These are phyloP conservation scores for Telmatherina bonti DNA, from an alignment of 2,797 vertebrate species.

Conservation along the genomic window DNA sequence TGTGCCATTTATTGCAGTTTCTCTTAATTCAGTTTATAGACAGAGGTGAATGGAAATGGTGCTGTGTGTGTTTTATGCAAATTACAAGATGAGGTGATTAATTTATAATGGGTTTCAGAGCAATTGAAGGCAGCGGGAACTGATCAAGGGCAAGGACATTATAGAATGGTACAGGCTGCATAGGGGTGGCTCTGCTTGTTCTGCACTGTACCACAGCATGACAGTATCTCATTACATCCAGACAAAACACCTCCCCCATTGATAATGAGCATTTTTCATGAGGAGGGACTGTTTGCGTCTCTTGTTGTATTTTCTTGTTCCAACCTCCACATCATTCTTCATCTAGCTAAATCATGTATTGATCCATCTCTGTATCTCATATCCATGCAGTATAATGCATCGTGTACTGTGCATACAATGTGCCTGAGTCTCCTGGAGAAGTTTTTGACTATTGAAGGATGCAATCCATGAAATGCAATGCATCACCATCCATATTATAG, in stretches of 20 bases:
- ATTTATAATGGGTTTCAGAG: conserved; percentile 83
- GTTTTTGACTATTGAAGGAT: conserved; percentile 51
- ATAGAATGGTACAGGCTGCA: conserved; percentile 80
- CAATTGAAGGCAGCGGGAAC: conserved; percentile 83
- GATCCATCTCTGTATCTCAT: conserved; percentile 72
- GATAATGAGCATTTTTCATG: conserved; percentile 85
- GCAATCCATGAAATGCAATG: conserved; percentile 52
- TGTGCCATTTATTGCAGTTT: conserved; percentile 82
- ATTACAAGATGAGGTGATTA: conserved; percentile 81
- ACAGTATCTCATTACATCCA: conserved; percentile 85
- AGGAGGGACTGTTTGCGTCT: conserved; percentile 65
- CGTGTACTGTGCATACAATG: conserved; percentile 57
- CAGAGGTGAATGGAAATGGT: conserved; percentile 75
- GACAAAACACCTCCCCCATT: conserved; percentile 82
- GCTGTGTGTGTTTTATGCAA: conserved; percentile 83
- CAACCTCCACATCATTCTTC: conserved; percentile 73
- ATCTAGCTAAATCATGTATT: conserved; percentile 76
- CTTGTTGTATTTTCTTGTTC: conserved; percentile 68
- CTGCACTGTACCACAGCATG: conserved; percentile 81
- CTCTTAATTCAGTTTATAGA: conserved; percentile 76
- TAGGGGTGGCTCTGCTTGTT: conserved; percentile 81
- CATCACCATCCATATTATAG: conserved; percentile 69
- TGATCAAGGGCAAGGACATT: conserved; percentile 84
- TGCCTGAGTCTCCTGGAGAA: conserved; percentile 47
- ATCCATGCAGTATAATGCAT: conserved; percentile 69